These are phyloP conservation scores for Burhinus oedicnemus DNA, from an alignment of 2,113 vertebrate species.

Conservation along the genomic window DNA sequence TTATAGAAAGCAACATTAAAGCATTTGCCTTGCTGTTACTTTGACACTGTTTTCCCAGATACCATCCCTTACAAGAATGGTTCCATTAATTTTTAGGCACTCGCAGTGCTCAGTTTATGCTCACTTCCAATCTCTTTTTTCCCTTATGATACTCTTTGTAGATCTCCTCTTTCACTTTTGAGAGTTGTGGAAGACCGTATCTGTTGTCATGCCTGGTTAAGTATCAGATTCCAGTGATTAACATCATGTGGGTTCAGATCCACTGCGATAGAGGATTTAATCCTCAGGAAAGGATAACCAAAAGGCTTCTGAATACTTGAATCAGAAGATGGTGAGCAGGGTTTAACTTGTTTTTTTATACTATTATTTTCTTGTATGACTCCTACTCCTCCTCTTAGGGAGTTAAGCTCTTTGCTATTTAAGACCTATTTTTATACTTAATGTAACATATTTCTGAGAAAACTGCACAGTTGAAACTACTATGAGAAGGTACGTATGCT, in stretches of 20 bases:
- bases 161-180: background rate
- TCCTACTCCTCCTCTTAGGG: background rate
- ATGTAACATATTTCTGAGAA: background rate
- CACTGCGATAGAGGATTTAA: background rate
- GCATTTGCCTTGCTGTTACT: background rate
- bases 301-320: background rate
- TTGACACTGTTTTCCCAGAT: background rate
- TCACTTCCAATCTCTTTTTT: background rate
- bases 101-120: background rate
- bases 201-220: background rate
- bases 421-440: background rate
- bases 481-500: background rate
- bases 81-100: background rate
- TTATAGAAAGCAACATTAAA: background rate
- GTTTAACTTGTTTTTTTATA: background rate
- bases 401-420: background rate
- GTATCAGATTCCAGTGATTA: background rate
- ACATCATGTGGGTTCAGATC: background rate
- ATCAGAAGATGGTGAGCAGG: background rate
- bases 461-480: background rate
- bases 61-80: background rate
- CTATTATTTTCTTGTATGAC: background rate
- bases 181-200: background rate
- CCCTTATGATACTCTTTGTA: background rate
- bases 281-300: background rate